A percentile compares a stretch with the other conserved stretches of the same genome.
These are phyloP conservation scores for Harpagoxenus sublaevis DNA, from an alignment of 2,888 invertebrate species.

Conservation along the genomic window DNA sequence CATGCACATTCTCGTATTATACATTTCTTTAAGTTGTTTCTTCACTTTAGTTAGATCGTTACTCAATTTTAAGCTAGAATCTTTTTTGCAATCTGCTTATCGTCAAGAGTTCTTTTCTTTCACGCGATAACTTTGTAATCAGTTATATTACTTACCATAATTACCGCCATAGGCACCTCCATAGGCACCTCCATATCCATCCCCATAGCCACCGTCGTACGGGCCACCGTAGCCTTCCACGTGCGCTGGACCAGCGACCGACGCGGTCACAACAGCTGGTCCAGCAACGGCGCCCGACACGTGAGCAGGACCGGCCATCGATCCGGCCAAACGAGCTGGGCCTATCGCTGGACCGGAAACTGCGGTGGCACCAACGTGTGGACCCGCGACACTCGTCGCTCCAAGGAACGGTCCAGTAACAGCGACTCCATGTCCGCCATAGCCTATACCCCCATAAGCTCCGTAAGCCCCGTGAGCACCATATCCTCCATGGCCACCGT, in stretches of 20 bases:
- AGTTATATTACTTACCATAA: constrained; percentile 25
- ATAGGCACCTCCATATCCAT: background rate
- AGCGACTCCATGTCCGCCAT: constrained; percentile 80
- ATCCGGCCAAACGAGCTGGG: constrained; percentile 81
- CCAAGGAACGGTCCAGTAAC: constrained; percentile 82
- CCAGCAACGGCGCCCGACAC: constrained; percentile 85
- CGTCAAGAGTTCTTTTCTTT: background rate
- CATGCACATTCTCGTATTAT: background rate
- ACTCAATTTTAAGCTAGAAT: background rate
- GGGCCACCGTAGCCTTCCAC: constrained; percentile 79
- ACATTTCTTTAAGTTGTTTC: background rate
- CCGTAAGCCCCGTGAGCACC: constrained; percentile 72
- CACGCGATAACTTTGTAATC: background rate
- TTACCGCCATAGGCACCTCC: background rate
- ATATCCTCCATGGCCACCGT: constrained; percentile 62
- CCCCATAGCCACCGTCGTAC: constrained; percentile 64
- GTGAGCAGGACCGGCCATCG: constrained; percentile 82
- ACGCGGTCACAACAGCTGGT: constrained; percentile 81
- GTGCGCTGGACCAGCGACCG: constrained; percentile 82
- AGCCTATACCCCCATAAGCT: constrained; percentile 75
- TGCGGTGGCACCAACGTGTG: constrained; percentile 79
- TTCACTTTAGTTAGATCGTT: background rate
- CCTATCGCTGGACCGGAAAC: constrained; percentile 83
- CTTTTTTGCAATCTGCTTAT: background rate
- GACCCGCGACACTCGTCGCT: constrained; percentile 79